Base-by-base conservation (phyloP, 2,113 vertebrate genomes). In the Xenus cinereus region DNA sequence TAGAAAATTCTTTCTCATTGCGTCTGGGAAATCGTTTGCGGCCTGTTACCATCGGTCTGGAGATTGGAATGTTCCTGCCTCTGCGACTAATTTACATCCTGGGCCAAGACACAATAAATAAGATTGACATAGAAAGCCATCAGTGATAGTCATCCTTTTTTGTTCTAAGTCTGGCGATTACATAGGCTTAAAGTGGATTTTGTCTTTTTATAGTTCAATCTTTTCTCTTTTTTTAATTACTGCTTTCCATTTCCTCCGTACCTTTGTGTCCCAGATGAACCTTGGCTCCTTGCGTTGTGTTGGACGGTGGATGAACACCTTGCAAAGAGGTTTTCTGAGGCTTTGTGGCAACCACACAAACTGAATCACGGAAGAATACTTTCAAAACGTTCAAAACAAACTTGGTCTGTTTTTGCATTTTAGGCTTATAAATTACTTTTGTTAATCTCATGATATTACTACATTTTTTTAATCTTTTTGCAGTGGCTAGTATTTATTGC, bases 1-100 rank as follows among this genome's bases (percentile, higher is more conserved):
- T 64, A 71, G 14, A 92, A 87, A 88, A 76, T 43, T 77, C 37
- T 79, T 66, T 64, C 67, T 77, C 2, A 5, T 50, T 80, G 54
- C 56, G 27, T 87, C 93, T 96, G 97, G 89, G 57, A 91, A 94
- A 93, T 84, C 8, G 0, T 72, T 96, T 95, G 48, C 45, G 66
- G 81, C 15, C 48, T 3, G 0, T 83, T 95, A 43, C 50, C 46
- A 41, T 85, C 50, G 48, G 33, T 53, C n/a, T 11, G 7, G 68
- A 73, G 71, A 50, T 63, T 89, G 48, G 74, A 92, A 92, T 63
- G 28, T 94, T 93, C 14, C 0, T 77, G 67, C 73, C 37, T 78
- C 43, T 89, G 84, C 72, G 72, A 33, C 75, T 84, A 76, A 68
- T 95, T 82, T 82, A 50, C 43, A 37, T 66, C 7, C 54, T 48